Conservation (phyloP, 2,797 vertebrate genomes). For the Tauraco hartlaubi region DNA sequence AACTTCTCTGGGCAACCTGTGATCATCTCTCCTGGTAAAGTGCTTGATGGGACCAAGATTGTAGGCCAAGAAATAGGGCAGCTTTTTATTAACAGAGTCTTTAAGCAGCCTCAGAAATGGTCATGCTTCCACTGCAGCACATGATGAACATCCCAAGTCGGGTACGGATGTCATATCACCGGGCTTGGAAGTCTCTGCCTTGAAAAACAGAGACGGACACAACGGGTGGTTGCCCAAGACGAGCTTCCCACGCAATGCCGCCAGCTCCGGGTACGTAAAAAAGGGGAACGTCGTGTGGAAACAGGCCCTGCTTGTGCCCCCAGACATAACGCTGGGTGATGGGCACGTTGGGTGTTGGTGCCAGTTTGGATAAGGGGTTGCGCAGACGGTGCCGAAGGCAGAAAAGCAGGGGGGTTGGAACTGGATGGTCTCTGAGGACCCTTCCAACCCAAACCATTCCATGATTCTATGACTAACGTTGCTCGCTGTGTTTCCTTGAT, state of each 20-base stretch:
- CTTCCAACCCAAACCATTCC: too few species aligned
- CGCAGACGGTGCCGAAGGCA: background rate
- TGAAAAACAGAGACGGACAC: background rate
- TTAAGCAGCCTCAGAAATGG: background rate
- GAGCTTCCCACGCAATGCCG: accelerated
- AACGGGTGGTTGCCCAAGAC: accelerated
- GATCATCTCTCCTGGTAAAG: background rate
- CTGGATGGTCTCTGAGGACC: too few species aligned
- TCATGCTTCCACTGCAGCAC: background rate
- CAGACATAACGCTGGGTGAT: accelerated
- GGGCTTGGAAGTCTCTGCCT: background rate
- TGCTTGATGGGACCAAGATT: background rate
- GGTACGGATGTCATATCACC: accelerated
- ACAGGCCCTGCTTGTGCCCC: background rate
- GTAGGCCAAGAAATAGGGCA: background rate
- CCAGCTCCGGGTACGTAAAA: accelerated
- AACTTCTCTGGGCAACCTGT: too few species aligned
- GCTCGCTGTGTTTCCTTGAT: background rate
- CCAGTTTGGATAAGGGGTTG: too few species aligned
- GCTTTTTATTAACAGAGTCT: too few species aligned
- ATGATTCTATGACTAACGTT: too few species aligned
- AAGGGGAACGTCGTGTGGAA: background rate
- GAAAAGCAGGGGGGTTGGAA: background rate
- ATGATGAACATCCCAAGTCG: background rate
- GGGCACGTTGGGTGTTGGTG: accelerated